A percentile compares a stretch with the other conserved stretches of the same genome.
Conservation (phyloP, 2,888 invertebrate genomes). For the Lithophane semibrunnea region DNA sequence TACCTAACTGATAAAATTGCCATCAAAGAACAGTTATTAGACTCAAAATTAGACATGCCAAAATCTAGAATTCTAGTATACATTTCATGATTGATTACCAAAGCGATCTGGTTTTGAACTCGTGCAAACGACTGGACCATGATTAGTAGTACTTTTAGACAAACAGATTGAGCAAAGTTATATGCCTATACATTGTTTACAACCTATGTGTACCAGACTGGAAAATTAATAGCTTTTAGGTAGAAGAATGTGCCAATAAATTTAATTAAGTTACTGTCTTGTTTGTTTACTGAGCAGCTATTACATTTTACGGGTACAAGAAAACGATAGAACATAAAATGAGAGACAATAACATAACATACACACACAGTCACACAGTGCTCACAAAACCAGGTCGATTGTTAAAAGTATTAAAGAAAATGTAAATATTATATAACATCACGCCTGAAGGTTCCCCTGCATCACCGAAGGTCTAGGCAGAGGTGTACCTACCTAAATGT, state of each 20-base stretch:
- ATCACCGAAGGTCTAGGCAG: background rate
- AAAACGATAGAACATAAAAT: conserved; percentile 1
- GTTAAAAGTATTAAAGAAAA: background rate
- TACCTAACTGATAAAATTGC: background rate
- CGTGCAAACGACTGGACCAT: background rate
- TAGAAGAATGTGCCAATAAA: background rate
- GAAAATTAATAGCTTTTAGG: no score
- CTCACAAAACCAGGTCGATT: background rate
- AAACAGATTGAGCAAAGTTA: background rate
- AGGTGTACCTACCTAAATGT: background rate
- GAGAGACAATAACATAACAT: background rate
- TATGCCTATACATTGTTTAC: background rate
- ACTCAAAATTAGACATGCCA: background rate
- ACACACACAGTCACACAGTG: background rate
- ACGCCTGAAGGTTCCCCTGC: no score
- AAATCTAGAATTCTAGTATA: background rate
- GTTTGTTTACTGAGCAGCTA: background rate
- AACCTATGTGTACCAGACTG: background rate
- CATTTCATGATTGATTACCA: no score
- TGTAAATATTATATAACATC: background rate
- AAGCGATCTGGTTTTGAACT: no score
- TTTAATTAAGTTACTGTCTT: background rate
- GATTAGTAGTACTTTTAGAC: background rate
- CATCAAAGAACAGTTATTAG: no score
- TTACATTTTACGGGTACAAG: conserved; percentile 3